phyloP scores from a whole-genome alignment of 2,888 invertebrate genomes.

The Agrenia bidenticulata region DNA sequence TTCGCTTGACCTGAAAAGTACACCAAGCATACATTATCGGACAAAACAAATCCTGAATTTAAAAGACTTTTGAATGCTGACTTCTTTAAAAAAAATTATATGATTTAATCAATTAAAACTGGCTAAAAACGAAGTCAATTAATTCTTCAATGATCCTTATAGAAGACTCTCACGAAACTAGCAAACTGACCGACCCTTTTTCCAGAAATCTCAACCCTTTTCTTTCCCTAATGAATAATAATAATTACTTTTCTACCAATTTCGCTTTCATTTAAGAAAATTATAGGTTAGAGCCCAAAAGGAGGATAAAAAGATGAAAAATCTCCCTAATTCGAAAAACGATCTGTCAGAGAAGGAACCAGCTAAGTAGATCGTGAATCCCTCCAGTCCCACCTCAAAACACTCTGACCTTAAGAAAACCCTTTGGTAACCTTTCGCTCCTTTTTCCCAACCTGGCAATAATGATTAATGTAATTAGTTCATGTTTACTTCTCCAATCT shows the following conservation, averaged over 20 bases:
- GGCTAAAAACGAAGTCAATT: no score
- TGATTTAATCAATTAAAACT: no score
- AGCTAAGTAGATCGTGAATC: slow-evolving; percentile 9
- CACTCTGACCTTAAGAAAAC: slow-evolving; percentile 7
- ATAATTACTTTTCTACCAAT: slow-evolving; percentile 36
- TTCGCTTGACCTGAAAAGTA: no score
- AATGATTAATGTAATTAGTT: slow-evolving; percentile 23
- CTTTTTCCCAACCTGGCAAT: not conserved
- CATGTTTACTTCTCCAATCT: slow-evolving; percentile 14
- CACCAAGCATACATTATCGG: no score
- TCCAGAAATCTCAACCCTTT: no score
- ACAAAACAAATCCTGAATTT: no score
- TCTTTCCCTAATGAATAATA: slow-evolving; percentile 17
- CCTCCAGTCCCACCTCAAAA: slow-evolving; percentile 4
- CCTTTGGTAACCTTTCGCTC: slow-evolving; percentile 1
- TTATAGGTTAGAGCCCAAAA: slow-evolving; percentile 33
- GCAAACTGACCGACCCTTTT: no score
- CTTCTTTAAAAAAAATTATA: no score
- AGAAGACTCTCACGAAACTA: no score
- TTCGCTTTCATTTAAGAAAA: slow-evolving; percentile 34
- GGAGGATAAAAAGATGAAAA: slow-evolving; percentile 22
- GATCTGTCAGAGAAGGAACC: slow-evolving; percentile 24
- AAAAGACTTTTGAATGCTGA: no score
- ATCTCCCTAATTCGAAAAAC: slow-evolving; percentile 22
- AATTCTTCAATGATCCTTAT: no score